These are phyloP conservation scores for Drosophila sordidapex DNA, from an alignment of 2,888 invertebrate genomes.

Conservation along the genomic window DNA sequence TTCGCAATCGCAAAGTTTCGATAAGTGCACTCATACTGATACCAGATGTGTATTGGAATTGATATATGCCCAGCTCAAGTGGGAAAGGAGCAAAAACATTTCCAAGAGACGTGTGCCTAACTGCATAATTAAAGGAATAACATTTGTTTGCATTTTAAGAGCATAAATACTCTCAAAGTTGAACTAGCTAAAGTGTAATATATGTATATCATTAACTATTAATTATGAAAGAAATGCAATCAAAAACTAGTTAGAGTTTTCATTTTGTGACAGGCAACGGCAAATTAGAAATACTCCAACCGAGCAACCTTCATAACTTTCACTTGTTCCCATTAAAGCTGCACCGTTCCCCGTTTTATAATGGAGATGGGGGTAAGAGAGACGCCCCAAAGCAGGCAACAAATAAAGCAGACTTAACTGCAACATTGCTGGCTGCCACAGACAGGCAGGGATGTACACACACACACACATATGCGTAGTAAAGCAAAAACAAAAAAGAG, in stretches of 20 bases:
- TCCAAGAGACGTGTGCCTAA: not conserved
- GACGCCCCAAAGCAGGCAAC: conserved; percentile 54
- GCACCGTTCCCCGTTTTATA: not conserved
- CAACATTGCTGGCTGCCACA: conserved; percentile 27
- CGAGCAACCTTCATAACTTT: conserved; percentile 38
- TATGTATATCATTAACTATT: not conserved
- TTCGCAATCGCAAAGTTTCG: conserved; percentile 22
- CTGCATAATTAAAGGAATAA: not conserved
- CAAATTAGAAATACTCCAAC: not conserved
- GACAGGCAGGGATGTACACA: not conserved
- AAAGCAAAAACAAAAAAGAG: conserved; percentile 17
- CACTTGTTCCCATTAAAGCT: conserved; percentile 53
- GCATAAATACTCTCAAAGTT: not conserved
- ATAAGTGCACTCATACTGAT: conserved; percentile 12
- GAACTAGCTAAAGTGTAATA: not conserved
- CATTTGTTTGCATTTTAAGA: not conserved
- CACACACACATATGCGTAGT: not conserved
- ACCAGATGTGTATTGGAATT: conserved; percentile 17
- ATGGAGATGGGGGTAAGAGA: not conserved
- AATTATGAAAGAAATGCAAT: not conserved
- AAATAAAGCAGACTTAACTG: conserved; percentile 61
- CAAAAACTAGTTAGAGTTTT: not conserved
- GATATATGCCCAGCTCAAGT: conserved; percentile 11
- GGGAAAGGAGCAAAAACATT: not conserved
- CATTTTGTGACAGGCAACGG: not conserved